phyloP scores from a whole-genome alignment of 2,888 invertebrate species.

The Drosophila rellima region DNA sequence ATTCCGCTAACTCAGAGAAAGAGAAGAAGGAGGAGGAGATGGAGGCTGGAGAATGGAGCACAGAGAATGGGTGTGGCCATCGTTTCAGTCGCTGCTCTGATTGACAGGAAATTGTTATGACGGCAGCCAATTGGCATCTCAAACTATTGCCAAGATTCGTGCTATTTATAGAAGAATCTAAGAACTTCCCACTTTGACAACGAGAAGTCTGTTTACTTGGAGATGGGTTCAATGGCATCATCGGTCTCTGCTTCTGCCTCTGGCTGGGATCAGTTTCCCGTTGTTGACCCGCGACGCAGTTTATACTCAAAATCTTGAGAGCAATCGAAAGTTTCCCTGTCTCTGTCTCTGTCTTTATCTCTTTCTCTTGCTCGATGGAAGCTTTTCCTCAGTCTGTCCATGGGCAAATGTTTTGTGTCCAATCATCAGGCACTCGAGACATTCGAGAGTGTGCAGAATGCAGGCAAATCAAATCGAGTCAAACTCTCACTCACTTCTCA shows the following conservation, averaged over 20 bases:
- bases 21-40: not conserved
- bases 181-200: constrained; percentile 47
- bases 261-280: constrained; percentile 35
- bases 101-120: constrained; percentile 76
- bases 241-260: constrained; percentile 6
- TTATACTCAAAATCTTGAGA: constrained; percentile 24
- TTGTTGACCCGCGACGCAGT: constrained; percentile 51
- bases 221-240: constrained; percentile 66
- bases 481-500: constrained; percentile 69
- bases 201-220: constrained; percentile 2
- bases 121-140: constrained; percentile 46
- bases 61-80: constrained; percentile 38
- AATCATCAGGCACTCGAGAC: constrained; percentile 73
- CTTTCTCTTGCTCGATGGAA: constrained; percentile 7
- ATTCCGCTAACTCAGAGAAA: constrained; percentile 26
- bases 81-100: constrained; percentile 60
- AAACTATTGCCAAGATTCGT: constrained; percentile 48
- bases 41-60: constrained; percentile 16
- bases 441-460: constrained; percentile 59
- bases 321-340: constrained; percentile 69
- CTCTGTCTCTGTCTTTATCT: not conserved
- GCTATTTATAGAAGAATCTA: constrained; percentile 54
- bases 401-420: constrained; percentile 56
- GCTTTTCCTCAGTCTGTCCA: constrained; percentile 40
- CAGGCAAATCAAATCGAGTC: constrained; percentile 61